These are phyloP conservation scores for Tachuris rubrigastra DNA, from an alignment of 2,113 vertebrate genomes.

Conservation along the genomic window DNA sequence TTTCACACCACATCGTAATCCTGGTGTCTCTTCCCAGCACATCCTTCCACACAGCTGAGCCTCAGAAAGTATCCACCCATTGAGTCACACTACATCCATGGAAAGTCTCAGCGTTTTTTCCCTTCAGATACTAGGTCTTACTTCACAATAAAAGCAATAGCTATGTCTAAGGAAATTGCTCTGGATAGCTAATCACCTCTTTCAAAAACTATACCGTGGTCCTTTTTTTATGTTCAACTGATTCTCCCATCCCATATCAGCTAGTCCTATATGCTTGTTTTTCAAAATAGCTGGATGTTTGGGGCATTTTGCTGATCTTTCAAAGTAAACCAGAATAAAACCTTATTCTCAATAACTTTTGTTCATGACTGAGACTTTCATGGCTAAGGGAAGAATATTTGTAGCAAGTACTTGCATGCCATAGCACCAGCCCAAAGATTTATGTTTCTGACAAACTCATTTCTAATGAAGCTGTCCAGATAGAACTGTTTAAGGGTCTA, in stretches of 20 bases:
- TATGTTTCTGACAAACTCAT: background rate
- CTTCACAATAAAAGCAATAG: background rate
- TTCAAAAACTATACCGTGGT: background rate
- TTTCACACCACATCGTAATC: background rate
- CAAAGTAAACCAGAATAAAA: background rate
- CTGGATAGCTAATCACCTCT: background rate
- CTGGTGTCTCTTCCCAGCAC: background rate
- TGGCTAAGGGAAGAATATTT: background rate
- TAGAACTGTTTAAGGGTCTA: background rate
- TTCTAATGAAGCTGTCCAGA: background rate
- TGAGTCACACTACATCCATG: background rate
- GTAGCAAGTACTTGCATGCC: background rate
- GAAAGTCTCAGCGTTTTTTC: background rate
- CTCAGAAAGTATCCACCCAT: background rate
- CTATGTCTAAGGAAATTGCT: background rate
- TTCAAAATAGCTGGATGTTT: background rate
- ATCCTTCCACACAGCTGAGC: background rate
- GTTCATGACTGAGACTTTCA: background rate
- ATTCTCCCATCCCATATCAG: background rate
- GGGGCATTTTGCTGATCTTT: background rate
- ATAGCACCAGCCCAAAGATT: background rate
- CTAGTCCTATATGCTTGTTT: background rate
- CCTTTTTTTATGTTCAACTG: background rate
- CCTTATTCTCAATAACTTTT: background rate
- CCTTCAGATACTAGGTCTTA: background rate